Evolutionary conservation across 2,113 vertebrate genomes (phyloP), one percentile per base, ranked within the genome.

Genomic region (Ophiodon elongatus): DNA sequence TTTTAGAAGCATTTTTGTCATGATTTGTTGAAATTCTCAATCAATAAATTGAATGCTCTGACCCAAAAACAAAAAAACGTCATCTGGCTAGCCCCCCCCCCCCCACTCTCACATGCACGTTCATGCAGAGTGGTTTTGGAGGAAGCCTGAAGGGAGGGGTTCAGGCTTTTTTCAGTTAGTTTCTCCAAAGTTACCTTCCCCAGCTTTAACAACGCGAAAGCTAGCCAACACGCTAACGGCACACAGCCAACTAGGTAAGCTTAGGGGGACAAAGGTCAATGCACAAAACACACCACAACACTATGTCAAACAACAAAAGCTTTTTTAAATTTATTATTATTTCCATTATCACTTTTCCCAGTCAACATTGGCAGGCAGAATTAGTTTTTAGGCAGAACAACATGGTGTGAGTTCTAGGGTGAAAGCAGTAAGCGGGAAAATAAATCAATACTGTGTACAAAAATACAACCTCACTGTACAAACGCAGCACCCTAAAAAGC

Each of bases 381-480:
- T 25, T 66, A 50, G 35, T 71, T 84, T 63, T 72, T 63, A 78
- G 66, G 71, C 85, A 88, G 82, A 90, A 86, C 71, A 83, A 88
- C 73, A 84, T 43, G 83, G 72, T 45, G 76, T 65, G 77, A 85
- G 76, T 79, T 91, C 67, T 47, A 87, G 33, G 86, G 72, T 89
- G 82, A 89, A 88, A 71, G 84, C 89, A 65, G 56, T 56, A 85
- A 86, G 87, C 88, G 67, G 69, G 86, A 91, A 92, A 91, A 91
- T 82, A 90, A 91, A 87, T 72, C 85, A 82, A 82, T 65, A 84
- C 76, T 86, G 79, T 90, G 86, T 93, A 91, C 91, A 94, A 93
- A 94, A 94, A 93, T 93, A 94, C 92, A 84, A 90, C 82, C 75
- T 92, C 88, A 93, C 90, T 86, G 85, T 93, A 92, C 85, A 91